Percentiles rank a stretch among this genome's conserved stretches.
Evolutionary conservation across 2,888 invertebrate genomes (phyloP).

Genomic region (Lagria hirta): DNA sequence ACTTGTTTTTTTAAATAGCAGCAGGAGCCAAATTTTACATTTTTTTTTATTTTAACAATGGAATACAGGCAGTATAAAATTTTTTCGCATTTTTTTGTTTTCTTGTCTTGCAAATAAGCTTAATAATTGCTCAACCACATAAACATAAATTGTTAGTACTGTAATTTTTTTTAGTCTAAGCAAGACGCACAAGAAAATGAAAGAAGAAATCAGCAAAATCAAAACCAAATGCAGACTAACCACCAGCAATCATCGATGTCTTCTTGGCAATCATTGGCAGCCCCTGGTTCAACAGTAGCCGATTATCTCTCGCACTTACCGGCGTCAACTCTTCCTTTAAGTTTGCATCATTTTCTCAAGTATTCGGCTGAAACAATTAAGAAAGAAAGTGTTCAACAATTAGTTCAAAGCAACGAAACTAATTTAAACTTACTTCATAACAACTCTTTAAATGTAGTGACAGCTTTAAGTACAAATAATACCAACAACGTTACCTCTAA

Average conservation of each 20-base stretch:
- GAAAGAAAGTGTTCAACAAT: constrained; percentile 64
- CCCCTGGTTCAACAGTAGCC: constrained; percentile 74
- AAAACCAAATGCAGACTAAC: constrained; percentile 34
- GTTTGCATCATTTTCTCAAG: constrained; percentile 80
- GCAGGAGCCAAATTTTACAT: too few species aligned
- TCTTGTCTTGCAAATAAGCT: too few species aligned
- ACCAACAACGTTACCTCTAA: constrained; percentile 32
- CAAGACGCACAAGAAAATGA: constrained; percentile 39
- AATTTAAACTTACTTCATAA: constrained; percentile 46
- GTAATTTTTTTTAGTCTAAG: constrained; percentile 33
- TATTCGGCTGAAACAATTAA: constrained; percentile 78
- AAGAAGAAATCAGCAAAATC: constrained; percentile 31
- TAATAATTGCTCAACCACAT: too few species aligned
- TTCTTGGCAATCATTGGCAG: constrained; percentile 69
- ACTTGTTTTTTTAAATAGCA: too few species aligned
- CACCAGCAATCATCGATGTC: constrained; percentile 51
- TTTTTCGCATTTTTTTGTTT: too few species aligned
- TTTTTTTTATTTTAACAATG: too few species aligned
- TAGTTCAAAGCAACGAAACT: constrained; percentile 40
- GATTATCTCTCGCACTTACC: constrained; percentile 82
- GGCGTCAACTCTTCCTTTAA: constrained; percentile 71
- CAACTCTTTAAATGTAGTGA: constrained; percentile 49
- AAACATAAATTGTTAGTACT: too few species aligned
- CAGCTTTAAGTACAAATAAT: constrained; percentile 15
- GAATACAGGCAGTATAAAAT: too few species aligned